Evolutionary conservation across 2,113 vertebrate genomes (phyloP), one percentile per base, ranked within the genome.

Genomic region (Ophiodon elongatus): DNA sequence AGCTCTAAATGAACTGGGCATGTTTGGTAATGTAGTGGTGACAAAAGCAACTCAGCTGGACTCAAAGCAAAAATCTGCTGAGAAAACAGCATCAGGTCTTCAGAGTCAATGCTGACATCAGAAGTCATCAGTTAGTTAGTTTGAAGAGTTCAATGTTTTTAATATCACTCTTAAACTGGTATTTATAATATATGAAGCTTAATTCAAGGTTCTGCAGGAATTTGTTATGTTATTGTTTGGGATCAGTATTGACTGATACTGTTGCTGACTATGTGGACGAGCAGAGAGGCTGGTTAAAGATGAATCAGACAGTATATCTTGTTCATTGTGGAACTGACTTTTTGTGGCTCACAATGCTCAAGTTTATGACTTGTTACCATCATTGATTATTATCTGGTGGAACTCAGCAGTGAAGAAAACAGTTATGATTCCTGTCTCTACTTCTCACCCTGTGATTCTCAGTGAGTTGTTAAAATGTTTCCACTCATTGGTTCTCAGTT

Each of bases 1-100:
- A 13, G 57, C 63, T 83, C 41, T 84, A 45, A 47, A 31, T 19
- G 27, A 71, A 56, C 19, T 68, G 57, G 66, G 31, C 43, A 62
- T 62, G 47, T 76, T 31, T 52, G 67, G 25, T 69, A 19, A 75
- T 52, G 62, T 21, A 17, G 56, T 25, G 27, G 50, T 63, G 64
- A 68, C 54, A 31, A 14, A 43, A 43, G 47, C 37, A 41, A 41
- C 39, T 60, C 10, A 73, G 37, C 59, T 19, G 35, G 43, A 10
- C n/a, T n/a, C n/a, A n/a, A n/a, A n/a, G n/a, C n/a, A n/a, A n/a
- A n/a, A n/a, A n/a, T n/a, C n/a, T n/a, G n/a, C n/a, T 33, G 27
- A 73, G 35, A 59, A 59, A 59, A 29, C 3, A 17, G 2, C 50
- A 19, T 72, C 33, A 37, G 37, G 52, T 59, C 14, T 41, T 21